Conservation (phyloP, 2,113 vertebrate species). For the Ariopsis seemanni region DNA sequence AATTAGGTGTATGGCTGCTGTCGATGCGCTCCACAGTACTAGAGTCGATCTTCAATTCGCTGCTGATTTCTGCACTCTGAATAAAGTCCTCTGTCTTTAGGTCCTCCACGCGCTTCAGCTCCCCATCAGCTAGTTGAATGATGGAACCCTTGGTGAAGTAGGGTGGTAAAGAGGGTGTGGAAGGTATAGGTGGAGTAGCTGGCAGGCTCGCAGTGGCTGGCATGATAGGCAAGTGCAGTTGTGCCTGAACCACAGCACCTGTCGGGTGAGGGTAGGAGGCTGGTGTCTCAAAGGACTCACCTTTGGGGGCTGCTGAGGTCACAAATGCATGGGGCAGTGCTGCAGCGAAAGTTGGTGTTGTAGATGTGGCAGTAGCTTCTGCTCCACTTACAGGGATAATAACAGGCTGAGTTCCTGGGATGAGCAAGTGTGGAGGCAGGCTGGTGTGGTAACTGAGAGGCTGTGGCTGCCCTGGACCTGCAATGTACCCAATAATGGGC, state of each 20-base stretch:
- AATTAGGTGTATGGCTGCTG: constrained; percentile 83
- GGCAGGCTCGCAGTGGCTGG: constrained; percentile 69
- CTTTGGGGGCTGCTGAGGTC: constrained; percentile 81
- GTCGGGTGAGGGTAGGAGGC: constrained; percentile 72
- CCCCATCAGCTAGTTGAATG: constrained; percentile 94
- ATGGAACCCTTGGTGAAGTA: constrained; percentile 98
- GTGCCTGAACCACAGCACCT: constrained; percentile 84
- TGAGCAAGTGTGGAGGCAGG: constrained; percentile 92
- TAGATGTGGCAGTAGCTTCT: constrained; percentile 78
- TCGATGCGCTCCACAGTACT: constrained; percentile 97
- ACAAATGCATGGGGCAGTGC: constrained; percentile 89
- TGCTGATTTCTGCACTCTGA: constrained; percentile 96
- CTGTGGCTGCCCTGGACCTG: constrained; percentile 70
- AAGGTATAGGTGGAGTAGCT: constrained; percentile 54
- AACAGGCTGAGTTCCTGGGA: constrained; percentile 88
- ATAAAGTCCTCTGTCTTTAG: constrained; percentile 98
- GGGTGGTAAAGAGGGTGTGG: constrained; percentile 83
- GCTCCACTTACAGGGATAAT: constrained; percentile 86
- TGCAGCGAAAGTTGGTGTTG: constrained; percentile 80
- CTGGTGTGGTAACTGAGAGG: constrained; percentile 83
- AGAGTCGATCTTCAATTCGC: constrained; percentile 95
- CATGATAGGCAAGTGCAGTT: constrained; percentile 88
- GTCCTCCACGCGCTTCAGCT: constrained; percentile 97
- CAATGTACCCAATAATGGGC: constrained; percentile 89
- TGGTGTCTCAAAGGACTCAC: constrained; percentile 76